phyloP scores from a whole-genome alignment of 2,797 vertebrate genomes.

The Capromys pilorides region DNA sequence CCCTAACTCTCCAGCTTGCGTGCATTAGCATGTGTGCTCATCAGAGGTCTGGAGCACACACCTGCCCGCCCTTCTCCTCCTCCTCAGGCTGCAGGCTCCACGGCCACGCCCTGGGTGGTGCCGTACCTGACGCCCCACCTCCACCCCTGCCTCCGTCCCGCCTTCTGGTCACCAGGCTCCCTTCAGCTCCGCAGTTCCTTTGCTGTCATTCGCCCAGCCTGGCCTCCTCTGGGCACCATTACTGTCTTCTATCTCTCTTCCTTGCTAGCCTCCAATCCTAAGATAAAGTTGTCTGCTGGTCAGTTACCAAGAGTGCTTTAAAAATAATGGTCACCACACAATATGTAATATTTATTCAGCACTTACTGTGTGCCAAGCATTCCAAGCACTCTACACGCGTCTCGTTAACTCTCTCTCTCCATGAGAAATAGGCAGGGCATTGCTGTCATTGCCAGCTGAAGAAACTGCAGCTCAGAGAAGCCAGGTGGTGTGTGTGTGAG shows the following conservation, averaged over 20 bases:
- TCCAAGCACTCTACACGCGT: background rate
- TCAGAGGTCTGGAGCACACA: background rate
- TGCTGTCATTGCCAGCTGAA: background rate
- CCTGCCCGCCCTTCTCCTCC: background rate
- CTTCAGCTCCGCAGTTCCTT: background rate
- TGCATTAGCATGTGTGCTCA: no score
- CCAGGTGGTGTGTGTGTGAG: background rate
- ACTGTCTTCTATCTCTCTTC: background rate
- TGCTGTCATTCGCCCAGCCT: background rate
- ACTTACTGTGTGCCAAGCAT: background rate
- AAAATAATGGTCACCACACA: background rate
- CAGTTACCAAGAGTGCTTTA: background rate
- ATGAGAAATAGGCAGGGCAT: background rate
- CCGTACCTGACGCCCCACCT: background rate
- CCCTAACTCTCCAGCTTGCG: no score
- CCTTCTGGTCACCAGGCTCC: background rate
- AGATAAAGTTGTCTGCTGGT: background rate
- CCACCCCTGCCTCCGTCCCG: background rate
- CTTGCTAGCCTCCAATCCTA: background rate
- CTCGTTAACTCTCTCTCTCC: background rate
- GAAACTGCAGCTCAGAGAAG: background rate
- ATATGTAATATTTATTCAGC: background rate
- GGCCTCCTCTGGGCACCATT: background rate
- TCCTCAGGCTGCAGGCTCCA: background rate
- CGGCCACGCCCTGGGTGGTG: background rate